Evolutionary conservation across 2,797 vertebrate genomes (phyloP).

Genomic region (Bovichtus diacanthus): DNA sequence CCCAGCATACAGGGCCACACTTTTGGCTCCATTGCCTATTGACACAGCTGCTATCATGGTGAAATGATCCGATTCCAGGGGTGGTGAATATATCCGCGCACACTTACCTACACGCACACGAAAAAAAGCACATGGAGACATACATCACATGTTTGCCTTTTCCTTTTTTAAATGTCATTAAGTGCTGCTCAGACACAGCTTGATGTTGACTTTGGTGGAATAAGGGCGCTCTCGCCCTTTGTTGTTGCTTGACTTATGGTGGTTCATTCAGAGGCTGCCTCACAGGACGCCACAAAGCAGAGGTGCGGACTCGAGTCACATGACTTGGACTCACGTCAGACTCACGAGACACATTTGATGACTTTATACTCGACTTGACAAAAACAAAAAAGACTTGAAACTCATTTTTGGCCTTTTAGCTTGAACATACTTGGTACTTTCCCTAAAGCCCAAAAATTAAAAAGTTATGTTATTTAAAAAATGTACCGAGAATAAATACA

Average conservation of each 20-base stretch:
- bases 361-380: too few relatives aligned
- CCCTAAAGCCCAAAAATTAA: too few relatives aligned
- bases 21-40: slow-evolving; percentile 76
- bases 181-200: slow-evolving; percentile 58
- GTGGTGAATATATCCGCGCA: slow-evolving; percentile 65
- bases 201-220: slow-evolving; percentile 58
- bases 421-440: too few relatives aligned
- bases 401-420: too few relatives aligned
- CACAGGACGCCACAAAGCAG: slow-evolving; percentile 45
- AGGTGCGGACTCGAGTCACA: too few relatives aligned
- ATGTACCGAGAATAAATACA: too few relatives aligned
- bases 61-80: slow-evolving; percentile 74
- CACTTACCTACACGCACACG: slow-evolving; percentile 53
- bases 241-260: slow-evolving; percentile 49
- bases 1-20: slow-evolving; percentile 60
- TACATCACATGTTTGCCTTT: slow-evolving; percentile 56
- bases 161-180: slow-evolving; percentile 65
- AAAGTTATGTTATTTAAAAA: too few relatives aligned
- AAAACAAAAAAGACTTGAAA: too few relatives aligned
- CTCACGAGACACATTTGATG: too few relatives aligned
- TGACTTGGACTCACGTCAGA: too few relatives aligned
- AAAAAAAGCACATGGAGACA: slow-evolving; percentile 29
- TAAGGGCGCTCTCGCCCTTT: slow-evolving; percentile 42
- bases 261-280: slow-evolving; percentile 56
- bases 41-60: slow-evolving; percentile 84